Conservation (phyloP, 2,113 vertebrate species). For the Sorex fumeus region DNA sequence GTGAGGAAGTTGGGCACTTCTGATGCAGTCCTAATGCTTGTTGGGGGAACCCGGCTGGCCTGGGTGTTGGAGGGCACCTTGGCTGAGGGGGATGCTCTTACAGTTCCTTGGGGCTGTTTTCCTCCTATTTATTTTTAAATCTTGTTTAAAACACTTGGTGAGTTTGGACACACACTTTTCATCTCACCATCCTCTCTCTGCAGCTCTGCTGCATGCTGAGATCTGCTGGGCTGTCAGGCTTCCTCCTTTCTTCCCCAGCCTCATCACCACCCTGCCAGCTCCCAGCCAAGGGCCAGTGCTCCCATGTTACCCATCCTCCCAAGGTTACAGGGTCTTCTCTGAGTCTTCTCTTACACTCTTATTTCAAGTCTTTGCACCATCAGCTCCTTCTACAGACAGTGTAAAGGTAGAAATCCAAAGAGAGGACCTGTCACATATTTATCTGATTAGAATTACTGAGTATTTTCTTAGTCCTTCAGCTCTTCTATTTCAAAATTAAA, state of each 20-base stretch:
- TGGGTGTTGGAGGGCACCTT: too few species aligned
- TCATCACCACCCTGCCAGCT: background rate
- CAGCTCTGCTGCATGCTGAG: too few species aligned
- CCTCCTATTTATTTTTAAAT: constrained; percentile 33
- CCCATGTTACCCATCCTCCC: background rate
- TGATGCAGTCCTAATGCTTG: too few species aligned
- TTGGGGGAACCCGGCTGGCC: too few species aligned
- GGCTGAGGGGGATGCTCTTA: too few species aligned
- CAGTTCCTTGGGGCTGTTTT: too few species aligned
- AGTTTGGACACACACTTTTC: background rate
- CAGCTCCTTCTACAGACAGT: background rate
- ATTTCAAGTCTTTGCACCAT: background rate
- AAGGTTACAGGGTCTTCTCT: background rate
- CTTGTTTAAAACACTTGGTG: background rate
- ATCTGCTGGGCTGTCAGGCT: background rate
- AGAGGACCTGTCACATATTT: background rate
- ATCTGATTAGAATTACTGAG: background rate
- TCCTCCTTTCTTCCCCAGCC: background rate
- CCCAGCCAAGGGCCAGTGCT: background rate
- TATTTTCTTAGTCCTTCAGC: background rate
- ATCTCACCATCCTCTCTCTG: background rate
- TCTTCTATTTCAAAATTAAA: background rate
- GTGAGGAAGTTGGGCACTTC: too few species aligned
- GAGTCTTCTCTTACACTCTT: background rate
- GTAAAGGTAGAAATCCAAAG: background rate